These are phyloP conservation scores for Potorous gilbertii DNA, from an alignment of 2,797 vertebrate species.

Conservation along the genomic window DNA sequence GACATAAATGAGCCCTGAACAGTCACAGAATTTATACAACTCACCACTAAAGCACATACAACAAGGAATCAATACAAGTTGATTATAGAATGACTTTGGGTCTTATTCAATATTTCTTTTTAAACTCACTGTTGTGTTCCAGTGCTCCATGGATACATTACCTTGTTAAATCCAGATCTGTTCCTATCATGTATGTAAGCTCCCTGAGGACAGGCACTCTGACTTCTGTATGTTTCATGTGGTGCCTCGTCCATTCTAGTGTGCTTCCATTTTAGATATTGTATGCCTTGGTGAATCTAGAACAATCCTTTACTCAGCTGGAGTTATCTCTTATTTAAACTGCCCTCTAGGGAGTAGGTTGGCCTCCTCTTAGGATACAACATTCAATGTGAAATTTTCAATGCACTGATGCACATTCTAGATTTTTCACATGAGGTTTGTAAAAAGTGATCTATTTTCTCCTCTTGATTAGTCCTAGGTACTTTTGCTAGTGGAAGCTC, in stretches of 20 bases:
- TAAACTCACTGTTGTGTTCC: background rate
- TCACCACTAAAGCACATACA: background rate
- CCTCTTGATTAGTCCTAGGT: constrained; percentile 10
- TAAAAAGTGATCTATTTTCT: background rate
- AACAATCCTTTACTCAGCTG: background rate
- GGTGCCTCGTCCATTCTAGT: background rate
- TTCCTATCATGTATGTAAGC: background rate
- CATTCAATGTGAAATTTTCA: background rate
- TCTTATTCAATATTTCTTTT: background rate
- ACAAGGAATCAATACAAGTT: background rate
- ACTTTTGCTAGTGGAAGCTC: constrained; percentile 15
- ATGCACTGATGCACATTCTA: constrained; percentile 8
- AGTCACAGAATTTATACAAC: background rate
- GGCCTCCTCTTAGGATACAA: background rate
- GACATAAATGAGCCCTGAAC: background rate
- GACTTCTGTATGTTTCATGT: background rate
- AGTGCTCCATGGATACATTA: background rate
- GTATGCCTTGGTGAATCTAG: background rate
- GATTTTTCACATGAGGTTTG: constrained; percentile 26
- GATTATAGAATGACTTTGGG: background rate
- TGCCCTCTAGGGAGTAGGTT: background rate
- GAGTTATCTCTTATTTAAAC: background rate
- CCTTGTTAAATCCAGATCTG: background rate
- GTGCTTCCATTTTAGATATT: background rate
- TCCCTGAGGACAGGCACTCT: background rate